Evolutionary conservation across 2,113 vertebrate species (phyloP).

Genomic region (Cyphomyrus discorhynchus): DNA sequence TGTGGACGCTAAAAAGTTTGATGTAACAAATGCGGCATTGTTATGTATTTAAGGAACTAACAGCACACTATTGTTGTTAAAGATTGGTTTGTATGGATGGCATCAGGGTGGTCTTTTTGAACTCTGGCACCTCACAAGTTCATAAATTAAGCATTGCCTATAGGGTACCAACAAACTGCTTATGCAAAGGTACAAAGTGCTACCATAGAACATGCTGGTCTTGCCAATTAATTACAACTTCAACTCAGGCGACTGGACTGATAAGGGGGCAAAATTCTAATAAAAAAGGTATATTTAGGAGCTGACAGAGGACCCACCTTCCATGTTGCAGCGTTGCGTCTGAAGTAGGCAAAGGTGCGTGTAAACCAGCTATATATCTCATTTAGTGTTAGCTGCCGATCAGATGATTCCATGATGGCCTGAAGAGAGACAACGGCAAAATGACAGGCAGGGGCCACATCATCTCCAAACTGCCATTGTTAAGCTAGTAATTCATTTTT

Average conservation of each 20-base stretch:
- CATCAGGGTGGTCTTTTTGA: neutral
- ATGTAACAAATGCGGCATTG: neutral
- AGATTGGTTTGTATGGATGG: neutral
- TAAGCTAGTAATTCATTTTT: slow-evolving; percentile 60
- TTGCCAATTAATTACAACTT: no score
- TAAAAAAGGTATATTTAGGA: slow-evolving; percentile 72
- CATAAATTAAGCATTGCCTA: neutral
- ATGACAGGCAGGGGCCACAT: slow-evolving; percentile 62
- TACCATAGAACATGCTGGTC: neutral
- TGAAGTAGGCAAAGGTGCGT: slow-evolving; percentile 91
- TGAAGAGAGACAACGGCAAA: slow-evolving; percentile 75
- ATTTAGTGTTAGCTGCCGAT: slow-evolving; percentile 92
- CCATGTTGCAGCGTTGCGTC: slow-evolving; percentile 93
- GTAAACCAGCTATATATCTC: slow-evolving; percentile 99
- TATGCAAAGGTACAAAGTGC: neutral
- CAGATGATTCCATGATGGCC: slow-evolving; percentile 88
- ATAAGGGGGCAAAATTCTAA: slow-evolving; percentile 44
- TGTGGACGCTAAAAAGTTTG: neutral
- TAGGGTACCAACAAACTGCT: neutral
- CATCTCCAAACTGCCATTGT: slow-evolving; percentile 59
- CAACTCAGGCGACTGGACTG: slow-evolving; percentile 32
- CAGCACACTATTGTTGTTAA: neutral
- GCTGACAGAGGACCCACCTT: slow-evolving; percentile 80
- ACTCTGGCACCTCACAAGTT: neutral
- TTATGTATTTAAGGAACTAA: neutral